These are phyloP conservation scores for Motacilla tschutschensis DNA, from an alignment of 2,113 vertebrate genomes.

Conservation along the genomic window DNA sequence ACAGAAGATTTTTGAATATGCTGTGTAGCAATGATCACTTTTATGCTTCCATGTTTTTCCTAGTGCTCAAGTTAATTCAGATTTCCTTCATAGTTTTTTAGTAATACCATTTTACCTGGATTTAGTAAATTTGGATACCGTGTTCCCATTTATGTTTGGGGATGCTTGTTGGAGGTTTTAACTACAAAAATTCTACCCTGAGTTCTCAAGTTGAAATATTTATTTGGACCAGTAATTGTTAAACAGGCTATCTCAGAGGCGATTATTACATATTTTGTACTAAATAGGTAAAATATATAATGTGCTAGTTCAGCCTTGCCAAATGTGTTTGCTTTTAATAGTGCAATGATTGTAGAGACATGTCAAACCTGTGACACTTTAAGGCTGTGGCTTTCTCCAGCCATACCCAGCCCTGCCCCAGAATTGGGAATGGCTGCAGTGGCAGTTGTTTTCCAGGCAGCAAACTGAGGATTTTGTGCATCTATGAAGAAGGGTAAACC, in stretches of 20 bases:
- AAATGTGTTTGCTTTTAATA: conserved; percentile 48
- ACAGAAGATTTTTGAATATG: conserved; percentile 50
- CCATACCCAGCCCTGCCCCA: background rate
- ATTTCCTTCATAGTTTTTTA: conserved; percentile 59
- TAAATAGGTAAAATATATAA: conserved; percentile 41
- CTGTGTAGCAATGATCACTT: conserved; percentile 28
- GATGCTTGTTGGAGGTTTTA: conserved; percentile 40
- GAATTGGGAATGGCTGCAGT: background rate
- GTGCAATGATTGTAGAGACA: conserved; percentile 59
- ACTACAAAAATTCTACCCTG: conserved; percentile 39
- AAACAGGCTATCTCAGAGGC: conserved; percentile 41
- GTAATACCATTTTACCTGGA: conserved; percentile 49
- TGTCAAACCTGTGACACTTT: conserved; percentile 51
- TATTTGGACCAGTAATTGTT: conserved; percentile 58
- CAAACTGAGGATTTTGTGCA: background rate
- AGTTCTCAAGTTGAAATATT: conserved; percentile 33
- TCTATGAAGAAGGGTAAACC: background rate
- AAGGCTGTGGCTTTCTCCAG: conserved; percentile 59
- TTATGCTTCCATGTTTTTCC: conserved; percentile 62
- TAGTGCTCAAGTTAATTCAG: conserved; percentile 53
- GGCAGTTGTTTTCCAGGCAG: conserved; percentile 7
- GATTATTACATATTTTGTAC: conserved; percentile 51
- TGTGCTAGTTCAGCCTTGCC: conserved; percentile 60
- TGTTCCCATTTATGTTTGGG: conserved; percentile 35
- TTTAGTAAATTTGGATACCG: conserved; percentile 24